Evolutionary conservation across 2,113 vertebrate species (phyloP).

Genomic region (Epinephelus cyanopodus): DNA sequence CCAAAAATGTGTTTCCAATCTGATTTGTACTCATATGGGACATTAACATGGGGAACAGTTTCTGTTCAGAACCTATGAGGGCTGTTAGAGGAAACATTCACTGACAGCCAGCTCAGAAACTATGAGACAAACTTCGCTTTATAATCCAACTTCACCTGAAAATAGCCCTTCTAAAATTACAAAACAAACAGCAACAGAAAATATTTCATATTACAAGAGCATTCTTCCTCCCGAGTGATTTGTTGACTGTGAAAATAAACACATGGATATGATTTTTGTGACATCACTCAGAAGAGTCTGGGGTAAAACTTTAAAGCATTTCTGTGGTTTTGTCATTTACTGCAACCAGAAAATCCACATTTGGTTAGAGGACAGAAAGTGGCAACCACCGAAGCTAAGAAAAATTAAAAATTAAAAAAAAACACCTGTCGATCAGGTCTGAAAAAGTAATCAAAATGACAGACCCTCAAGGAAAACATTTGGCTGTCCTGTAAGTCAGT

Average conservation of each 20-base stretch:
- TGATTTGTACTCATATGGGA: conserved; percentile 61
- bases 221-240: not conserved
- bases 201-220: not conserved
- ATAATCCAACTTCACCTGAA: conserved; percentile 8
- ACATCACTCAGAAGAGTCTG: too few species aligned
- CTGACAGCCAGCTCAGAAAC: conserved; percentile 37
- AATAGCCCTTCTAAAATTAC: not conserved
- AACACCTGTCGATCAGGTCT: too few species aligned
- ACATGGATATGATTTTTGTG: not conserved
- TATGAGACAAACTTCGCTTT: conserved; percentile 9
- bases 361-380: too few species aligned
- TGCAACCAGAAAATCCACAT: too few species aligned
- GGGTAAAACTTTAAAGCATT: too few species aligned
- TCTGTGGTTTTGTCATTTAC: too few species aligned
- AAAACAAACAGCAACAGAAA: not conserved
- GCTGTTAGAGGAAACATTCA: conserved; percentile 44
- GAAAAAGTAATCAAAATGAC: too few species aligned
- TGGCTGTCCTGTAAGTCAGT: too few species aligned
- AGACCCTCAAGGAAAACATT: too few species aligned
- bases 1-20: conserved; percentile 77
- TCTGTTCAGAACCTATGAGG: conserved; percentile 62
- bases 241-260: not conserved
- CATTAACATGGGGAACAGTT: conserved; percentile 57
- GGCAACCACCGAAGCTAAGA: too few species aligned
- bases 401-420: too few species aligned